Base-by-base conservation (phyloP, 2,113 vertebrate genomes). In the Buteo buteo region DNA sequence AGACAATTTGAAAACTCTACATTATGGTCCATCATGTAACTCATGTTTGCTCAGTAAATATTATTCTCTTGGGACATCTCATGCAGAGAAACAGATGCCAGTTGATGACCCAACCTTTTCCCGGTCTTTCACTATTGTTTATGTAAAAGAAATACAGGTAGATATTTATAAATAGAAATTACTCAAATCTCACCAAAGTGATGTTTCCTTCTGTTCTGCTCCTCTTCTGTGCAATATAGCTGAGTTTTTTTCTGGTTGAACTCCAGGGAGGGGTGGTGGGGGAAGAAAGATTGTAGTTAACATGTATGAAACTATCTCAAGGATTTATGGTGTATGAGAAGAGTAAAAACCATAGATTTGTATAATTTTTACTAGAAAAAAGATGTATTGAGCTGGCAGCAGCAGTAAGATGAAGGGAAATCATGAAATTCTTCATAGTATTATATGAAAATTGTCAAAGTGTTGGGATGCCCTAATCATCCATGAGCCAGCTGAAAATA, bases 381-480 rank as follows among this genome's bases (percentile, higher is more conserved):
- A 97, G 96, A 98, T 97, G 80, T 96, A 98, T 96, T 93, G 91
- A 86, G 80, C 87, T 91, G 42, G 93, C 78, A 85, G 82, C 55
- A 96, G 91, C 92, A 95, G 91, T 86, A 90, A 97, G 86, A 94
- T 91, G 96, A 98, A 97, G 92, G 92, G 71, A 97, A 96, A 95
- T 86, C 62, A 84, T 72, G 52, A 97, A 97, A 98, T 97, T 96
- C 90, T 96, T 98, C 97, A 94, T 86, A 79, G 65, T 94, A 95
- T 93, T 94, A 86, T 95, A 94, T 80, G 84, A 96, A 97, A 98
- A 97, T 97, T 97, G 97, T 97, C 97, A 97, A 87, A 91, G 83
- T 82, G 59, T 96, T 95, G 86, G 96, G 82, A 94, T 95, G 77
- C 84, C 71, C 95, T 97, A 90, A 86, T 86, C 89, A 97, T 95